Percentiles rank a stretch among this genome's conserved stretches.
phyloP scores from a whole-genome alignment of 2,113 vertebrate genomes.

The Chionis minor region DNA sequence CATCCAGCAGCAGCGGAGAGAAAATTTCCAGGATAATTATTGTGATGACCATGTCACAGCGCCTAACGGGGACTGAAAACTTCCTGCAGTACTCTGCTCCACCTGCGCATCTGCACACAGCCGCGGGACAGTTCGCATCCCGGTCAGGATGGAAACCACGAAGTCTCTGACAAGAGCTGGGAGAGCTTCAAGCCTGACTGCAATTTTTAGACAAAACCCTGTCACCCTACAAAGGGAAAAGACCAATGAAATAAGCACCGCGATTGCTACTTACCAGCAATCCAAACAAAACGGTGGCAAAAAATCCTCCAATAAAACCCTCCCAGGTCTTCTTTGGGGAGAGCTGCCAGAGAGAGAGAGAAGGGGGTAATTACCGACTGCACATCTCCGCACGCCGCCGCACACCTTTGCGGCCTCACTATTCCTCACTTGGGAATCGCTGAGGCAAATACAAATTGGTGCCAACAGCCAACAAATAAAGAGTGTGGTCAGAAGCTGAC shows the following conservation, averaged over 20 bases:
- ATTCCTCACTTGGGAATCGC: background rate
- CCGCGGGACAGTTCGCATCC: background rate
- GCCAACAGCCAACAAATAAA: background rate
- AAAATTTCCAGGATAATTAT: background rate
- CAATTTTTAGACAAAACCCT: background rate
- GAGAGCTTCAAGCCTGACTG: background rate
- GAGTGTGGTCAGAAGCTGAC: background rate
- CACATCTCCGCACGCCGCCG: accelerated
- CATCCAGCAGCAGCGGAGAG: background rate
- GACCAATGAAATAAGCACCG: background rate
- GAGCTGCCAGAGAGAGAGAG: constrained; percentile 75
- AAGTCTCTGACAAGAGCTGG: background rate
- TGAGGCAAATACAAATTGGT: background rate
- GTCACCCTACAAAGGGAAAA: background rate
- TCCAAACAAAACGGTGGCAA: constrained; percentile 92
- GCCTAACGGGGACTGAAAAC: background rate
- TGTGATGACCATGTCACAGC: background rate
- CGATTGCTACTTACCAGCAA: constrained; percentile 80
- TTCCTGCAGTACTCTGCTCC: background rate
- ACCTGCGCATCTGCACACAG: background rate
- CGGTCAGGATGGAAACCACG: background rate
- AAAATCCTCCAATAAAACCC: constrained; percentile 96
- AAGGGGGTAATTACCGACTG: background rate
- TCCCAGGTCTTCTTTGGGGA: constrained; percentile 99
- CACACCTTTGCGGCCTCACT: background rate